Evolutionary conservation across 2,797 vertebrate genomes (phyloP).

Genomic region (Chaetophractus vellerosus): DNA sequence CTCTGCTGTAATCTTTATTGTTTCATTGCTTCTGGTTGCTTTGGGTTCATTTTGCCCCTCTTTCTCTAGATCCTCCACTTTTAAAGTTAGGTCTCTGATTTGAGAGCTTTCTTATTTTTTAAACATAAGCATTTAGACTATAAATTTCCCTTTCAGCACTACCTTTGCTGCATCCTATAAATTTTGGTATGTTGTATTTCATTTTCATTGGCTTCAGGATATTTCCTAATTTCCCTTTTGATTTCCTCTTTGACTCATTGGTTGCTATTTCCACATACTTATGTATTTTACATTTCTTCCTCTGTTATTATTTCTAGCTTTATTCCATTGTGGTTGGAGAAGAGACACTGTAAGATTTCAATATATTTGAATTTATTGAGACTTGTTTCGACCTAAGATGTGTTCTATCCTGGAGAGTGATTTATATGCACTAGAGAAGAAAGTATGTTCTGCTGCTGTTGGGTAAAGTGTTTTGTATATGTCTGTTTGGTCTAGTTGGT

Average conservation of each 20-base stretch:
- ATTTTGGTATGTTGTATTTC: not conserved
- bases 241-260: not conserved
- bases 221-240: not conserved
- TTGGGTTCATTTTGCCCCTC: not conserved
- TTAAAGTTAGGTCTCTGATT: not conserved
- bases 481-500: not conserved
- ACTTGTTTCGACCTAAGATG: not conserved
- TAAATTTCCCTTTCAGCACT: too few species aligned
- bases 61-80: not conserved
- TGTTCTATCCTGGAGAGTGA: not conserved
- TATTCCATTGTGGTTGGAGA: not conserved
- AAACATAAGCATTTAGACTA: not conserved
- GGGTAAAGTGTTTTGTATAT: not conserved
- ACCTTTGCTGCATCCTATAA: too few species aligned
- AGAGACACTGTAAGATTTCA: not conserved
- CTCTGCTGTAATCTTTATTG: not conserved
- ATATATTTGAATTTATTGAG: not conserved
- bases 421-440: not conserved
- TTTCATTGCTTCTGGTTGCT: not conserved
- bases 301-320: not conserved
- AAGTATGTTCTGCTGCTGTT: not conserved
- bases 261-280: constrained; percentile 3
- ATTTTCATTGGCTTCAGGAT: not conserved
- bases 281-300: not conserved
- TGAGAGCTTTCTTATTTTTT: not conserved